phyloP scores from a whole-genome alignment of 2,888 invertebrate species.

The Hirtodrosophila alboralis region DNA sequence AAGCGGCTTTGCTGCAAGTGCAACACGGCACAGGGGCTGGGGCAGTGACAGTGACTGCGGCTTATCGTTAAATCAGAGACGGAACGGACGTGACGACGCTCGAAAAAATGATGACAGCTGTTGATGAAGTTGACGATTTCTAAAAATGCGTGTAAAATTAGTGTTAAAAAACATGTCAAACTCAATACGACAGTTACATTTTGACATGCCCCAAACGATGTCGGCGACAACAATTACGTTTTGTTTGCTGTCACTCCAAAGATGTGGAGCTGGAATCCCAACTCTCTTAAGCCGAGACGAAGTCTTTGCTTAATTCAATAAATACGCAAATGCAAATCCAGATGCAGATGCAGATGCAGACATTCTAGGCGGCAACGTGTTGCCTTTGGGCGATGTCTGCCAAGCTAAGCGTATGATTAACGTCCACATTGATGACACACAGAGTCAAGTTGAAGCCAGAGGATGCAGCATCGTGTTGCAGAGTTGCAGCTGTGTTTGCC shows the following conservation, averaged over 20 bases:
- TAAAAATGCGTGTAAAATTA: conserved; percentile 80
- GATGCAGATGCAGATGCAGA: conserved; percentile 39
- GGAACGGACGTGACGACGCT: conserved; percentile 63
- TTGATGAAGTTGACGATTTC: conserved; percentile 80
- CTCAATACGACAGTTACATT: conserved; percentile 76
- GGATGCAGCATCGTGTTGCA: conserved; percentile 3
- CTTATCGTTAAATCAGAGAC: conserved; percentile 70
- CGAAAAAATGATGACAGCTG: conserved; percentile 74
- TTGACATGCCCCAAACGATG: conserved; percentile 65
- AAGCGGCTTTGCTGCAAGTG: conserved; percentile 67
- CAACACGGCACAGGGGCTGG: conserved; percentile 29
- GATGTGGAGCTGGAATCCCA: not conserved
- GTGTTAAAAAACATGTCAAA: conserved; percentile 80
- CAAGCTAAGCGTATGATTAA: conserved; percentile 78
- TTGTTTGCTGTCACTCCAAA: conserved; percentile 54
- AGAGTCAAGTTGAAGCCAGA: conserved; percentile 15
- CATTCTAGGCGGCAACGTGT: conserved; percentile 58
- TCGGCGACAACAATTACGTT: conserved; percentile 69
- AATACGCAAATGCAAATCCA: conserved; percentile 37
- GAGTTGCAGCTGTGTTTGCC: conserved; percentile 41
- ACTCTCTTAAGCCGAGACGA: conserved; percentile 9
- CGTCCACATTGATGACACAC: conserved; percentile 76
- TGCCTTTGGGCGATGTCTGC: conserved; percentile 67
- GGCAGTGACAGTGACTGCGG: conserved; percentile 55
- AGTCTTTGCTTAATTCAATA: conserved; percentile 72